Base-by-base conservation (phyloP, 2,113 vertebrate species). In the Canis aureus region DNA sequence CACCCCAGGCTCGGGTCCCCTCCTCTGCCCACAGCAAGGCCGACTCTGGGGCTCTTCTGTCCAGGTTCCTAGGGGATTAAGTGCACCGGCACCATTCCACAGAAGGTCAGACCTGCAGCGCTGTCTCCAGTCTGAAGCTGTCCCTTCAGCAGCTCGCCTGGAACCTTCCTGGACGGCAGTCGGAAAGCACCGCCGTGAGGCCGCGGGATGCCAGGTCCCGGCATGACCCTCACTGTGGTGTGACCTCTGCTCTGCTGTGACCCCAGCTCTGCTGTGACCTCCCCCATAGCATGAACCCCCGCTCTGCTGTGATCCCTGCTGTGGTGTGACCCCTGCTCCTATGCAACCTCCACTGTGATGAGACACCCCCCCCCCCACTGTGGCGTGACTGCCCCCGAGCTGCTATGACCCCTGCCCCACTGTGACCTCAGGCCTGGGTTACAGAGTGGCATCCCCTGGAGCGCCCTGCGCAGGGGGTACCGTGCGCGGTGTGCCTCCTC, bases 21-120 rank as follows among this genome's bases (percentile, higher is more conserved):
- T 0, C 67, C 13, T 35, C 38, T 79, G 20, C 90, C 98, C 98
- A 92, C 97, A 97, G 49, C 98, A 97, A 98, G 98, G 98, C 98
- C 97, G 95, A 97, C 87, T 51, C 69, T 92, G 95, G 95, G 94
- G 84, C 98, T 51, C 25, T 69, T 93, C 97, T 10, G 51, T 91
- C 51, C 67, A 43, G 29, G 23, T 43, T 51, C 38, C 3, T 15
- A 3, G 17, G 60, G 88, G 1, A 0, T 2, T 0, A 5, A 13
- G 43, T 96, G 98, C 79, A 85, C 92, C 20, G 53, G 85, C 0
- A 0, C 49, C 62, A 85, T 98, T 97, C 97, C 97, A 22, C 91
- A 62, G 97, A 95, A 98, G 97, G 98, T 95, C 96, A 94, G 97
- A 97, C 91, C 98, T 97, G 97, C 66, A 55, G 84, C 51, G 94